Base-by-base conservation (phyloP, 2,888 invertebrate species). In the Agrotis clavis region DNA sequence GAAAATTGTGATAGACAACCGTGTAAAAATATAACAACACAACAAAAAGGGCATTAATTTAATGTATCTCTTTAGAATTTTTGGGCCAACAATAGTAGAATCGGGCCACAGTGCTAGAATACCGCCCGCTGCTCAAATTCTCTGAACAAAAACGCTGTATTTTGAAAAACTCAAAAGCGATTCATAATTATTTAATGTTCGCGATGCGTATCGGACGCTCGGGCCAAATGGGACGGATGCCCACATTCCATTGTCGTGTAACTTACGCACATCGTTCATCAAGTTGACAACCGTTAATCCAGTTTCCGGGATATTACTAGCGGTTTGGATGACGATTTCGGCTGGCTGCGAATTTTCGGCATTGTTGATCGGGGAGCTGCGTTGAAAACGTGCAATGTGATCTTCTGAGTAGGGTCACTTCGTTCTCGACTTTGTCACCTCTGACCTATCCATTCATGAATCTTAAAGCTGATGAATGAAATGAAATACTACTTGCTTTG, bases 201-300 rank as follows among this genome's bases (percentile, higher is more conserved):
- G 90, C 87, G 84, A 87, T 90, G 92, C 93, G 92, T 92, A 93
- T 94, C 93, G 93, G 90, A 90, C 89, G 80, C 87, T 82, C 85
- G 85, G 90, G 89, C 91, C 90, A 90, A 93, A 92, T 91, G 92
- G 93, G 90, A 92, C 90, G 93, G 92, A 93, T 92, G 92, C 90
- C 92, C 93, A 92, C 95, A 95, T 95, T 92, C 94, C 95, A 94
- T 94, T 94, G 94, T 94, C 92, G 93, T 93, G 94, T 95, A 94
- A 93, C 95, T 94, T 94, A 94, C 94, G 95, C 94, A 94, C 95
- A 90, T 95, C 95, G 94, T 96, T 92, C 93, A 95, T 96, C 96
- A 96, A 91, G 92, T 94, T 95, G 96, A 95, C 96, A 95, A 95
- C 94, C 95, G 95, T 95, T 96, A 95, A 95, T 96, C 94, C 94